Conservation (phyloP, 1,140 invertebrate genomes). For the silkworm (Bombyx mori) region DNA sequence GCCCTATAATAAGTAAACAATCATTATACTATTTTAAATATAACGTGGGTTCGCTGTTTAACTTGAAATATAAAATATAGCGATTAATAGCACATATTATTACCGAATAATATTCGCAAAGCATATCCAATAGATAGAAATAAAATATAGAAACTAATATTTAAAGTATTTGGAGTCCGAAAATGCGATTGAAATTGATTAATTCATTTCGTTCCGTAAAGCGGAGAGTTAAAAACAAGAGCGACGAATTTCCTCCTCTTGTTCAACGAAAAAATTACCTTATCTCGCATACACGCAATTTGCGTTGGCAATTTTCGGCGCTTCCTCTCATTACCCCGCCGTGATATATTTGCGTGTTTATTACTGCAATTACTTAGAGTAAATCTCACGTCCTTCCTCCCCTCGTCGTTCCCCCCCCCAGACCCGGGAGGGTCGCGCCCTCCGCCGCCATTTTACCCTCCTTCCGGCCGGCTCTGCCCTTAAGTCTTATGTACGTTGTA, state of each 20-base stretch:
- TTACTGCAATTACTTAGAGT: conserved; percentile 74
- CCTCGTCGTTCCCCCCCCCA: conserved; percentile 18
- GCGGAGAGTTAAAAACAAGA: conserved; percentile 33
- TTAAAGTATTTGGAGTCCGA: too few species aligned
- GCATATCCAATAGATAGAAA: background rate
- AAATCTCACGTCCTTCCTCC: conserved; percentile 72
- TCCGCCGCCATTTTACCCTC: conserved; percentile 62
- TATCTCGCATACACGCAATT: conserved; percentile 70
- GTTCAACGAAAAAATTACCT: conserved; percentile 40
- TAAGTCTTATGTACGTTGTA: conserved; percentile 70
- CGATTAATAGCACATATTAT: background rate
- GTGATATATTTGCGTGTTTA: conserved; percentile 72
- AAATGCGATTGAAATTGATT: too few species aligned
- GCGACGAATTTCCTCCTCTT: conserved; percentile 24
- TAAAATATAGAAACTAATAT: background rate
- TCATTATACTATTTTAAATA: too few species aligned
- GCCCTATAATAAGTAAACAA: too few species aligned
- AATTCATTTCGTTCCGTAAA: background rate
- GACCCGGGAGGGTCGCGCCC: conserved; percentile 57
- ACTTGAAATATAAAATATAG: background rate
- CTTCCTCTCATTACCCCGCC: conserved; percentile 68
- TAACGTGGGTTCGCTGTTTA: too few species aligned
- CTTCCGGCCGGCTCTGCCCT: conserved; percentile 66
- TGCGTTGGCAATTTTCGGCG: conserved; percentile 64
- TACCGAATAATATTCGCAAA: background rate